These are phyloP conservation scores for Halcyon senegalensis DNA, from an alignment of 2,113 vertebrate genomes.

Conservation along the genomic window DNA sequence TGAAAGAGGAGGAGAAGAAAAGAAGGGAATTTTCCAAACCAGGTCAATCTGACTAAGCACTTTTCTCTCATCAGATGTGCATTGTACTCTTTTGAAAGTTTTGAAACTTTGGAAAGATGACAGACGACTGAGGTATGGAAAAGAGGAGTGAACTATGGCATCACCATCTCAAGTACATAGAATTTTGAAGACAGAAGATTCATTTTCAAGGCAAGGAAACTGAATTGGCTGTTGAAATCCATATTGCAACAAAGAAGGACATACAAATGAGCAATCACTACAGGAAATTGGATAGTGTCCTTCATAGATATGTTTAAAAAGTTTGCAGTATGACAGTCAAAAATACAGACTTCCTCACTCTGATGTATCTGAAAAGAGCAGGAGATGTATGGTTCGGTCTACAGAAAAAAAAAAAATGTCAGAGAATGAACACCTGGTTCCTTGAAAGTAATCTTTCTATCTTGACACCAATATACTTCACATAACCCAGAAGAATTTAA, in stretches of 20 bases:
- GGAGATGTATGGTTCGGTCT: neutral
- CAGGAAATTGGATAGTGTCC: neutral
- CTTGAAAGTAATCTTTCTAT: constrained; percentile 68
- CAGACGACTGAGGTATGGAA: constrained; percentile 24
- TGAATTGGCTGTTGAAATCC: neutral
- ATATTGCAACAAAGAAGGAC: neutral
- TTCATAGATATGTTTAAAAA: neutral
- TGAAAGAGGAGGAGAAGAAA: constrained; percentile 45
- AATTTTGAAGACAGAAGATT: neutral
- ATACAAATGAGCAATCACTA: neutral
- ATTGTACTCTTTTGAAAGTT: constrained; percentile 9
- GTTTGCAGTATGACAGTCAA: neutral
- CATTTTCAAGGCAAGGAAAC: neutral
- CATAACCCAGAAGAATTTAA: constrained; percentile 62
- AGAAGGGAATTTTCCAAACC: constrained; percentile 22
- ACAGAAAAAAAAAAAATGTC: neutral
- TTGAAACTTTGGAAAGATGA: constrained; percentile 48
- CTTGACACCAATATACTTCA: constrained; percentile 68
- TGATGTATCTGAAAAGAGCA: neutral
- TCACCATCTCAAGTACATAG: neutral
- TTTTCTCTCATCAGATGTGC: neutral
- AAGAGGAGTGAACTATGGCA: neutral
- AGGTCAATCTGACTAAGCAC: constrained; percentile 20
- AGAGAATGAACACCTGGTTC: constrained; percentile 54
- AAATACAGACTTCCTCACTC: neutral